Percentiles rank a stretch among this genome's conserved stretches.
phyloP scores from a whole-genome alignment of 2,113 vertebrate species.

The Hemiscyllium ocellatum region DNA sequence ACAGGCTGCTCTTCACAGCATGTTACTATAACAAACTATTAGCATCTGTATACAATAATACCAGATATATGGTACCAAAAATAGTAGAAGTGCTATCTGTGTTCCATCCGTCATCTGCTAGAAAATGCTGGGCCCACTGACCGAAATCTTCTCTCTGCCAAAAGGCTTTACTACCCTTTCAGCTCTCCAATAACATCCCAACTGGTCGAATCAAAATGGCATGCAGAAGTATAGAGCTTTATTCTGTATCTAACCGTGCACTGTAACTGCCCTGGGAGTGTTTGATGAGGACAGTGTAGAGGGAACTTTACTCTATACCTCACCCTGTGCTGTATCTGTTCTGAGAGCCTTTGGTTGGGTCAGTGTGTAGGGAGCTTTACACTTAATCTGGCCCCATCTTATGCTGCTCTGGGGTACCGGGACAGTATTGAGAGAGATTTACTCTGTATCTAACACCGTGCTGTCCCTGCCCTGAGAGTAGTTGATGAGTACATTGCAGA shows the following conservation, averaged over 20 bases:
- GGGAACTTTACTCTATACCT: constrained; percentile 4
- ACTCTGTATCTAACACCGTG: neutral
- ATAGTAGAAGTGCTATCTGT: too few relatives aligned
- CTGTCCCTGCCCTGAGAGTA: neutral
- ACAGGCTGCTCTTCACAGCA: neutral
- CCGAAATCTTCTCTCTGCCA: neutral
- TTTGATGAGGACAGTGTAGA: constrained; percentile 1
- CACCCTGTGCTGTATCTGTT: neutral
- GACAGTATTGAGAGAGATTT: neutral
- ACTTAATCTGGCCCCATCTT: neutral
- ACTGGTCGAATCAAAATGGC: neutral
- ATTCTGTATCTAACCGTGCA: neutral
- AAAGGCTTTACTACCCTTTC: neutral
- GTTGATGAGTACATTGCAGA: neutral
- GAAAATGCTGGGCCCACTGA: neutral
- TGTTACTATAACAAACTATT: neutral
- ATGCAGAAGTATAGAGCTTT: neutral
- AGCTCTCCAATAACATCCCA: neutral
- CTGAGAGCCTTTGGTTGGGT: neutral
- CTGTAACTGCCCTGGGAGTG: neutral
- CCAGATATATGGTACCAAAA: neutral
- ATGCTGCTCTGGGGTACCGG: neutral
- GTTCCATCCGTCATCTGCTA: constrained; percentile 3
- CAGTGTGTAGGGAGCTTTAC: constrained; percentile 1
- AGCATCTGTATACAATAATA: constrained; percentile 21